Conservation (phyloP, 2,113 vertebrate genomes). For the Solenodon paradoxus region DNA sequence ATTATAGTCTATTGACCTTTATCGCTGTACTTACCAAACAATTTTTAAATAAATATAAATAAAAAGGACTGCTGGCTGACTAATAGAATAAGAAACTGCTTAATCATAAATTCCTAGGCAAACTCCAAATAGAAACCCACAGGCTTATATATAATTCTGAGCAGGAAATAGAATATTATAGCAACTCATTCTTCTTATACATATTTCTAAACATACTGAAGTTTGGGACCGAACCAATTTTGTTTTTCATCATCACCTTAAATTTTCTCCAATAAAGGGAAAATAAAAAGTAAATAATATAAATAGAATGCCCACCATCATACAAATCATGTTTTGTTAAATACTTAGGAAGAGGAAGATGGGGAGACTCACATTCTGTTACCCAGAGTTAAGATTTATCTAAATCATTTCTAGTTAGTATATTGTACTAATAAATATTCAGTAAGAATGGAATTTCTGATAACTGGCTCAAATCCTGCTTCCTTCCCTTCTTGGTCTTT, state of each 20-base stretch:
- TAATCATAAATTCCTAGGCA: not conserved
- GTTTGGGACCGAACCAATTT: not conserved
- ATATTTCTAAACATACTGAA: not conserved
- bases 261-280: not conserved
- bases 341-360: not conserved
- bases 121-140: not conserved
- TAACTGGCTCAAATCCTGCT: conserved; percentile 15
- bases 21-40: not conserved
- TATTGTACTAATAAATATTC: not conserved
- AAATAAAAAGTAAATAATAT: not conserved
- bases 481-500: conserved; percentile 29
- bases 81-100: not conserved
- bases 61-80: not conserved
- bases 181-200: not conserved
- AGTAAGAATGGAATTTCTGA: conserved; percentile 52
- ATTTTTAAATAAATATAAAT: not conserved
- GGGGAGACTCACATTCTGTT: not conserved
- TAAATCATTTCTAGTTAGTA: conserved; percentile 42
- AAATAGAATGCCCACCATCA: not conserved
- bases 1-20: not conserved
- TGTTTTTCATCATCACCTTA: not conserved
- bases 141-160: not conserved
- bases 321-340: not conserved
- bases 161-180: not conserved
- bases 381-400: conserved; percentile 17